Percentiles rank a stretch among this genome's conserved stretches.
Evolutionary conservation across 2,113 vertebrate genomes (phyloP).

Genomic region (Podarcis muralis): DNA sequence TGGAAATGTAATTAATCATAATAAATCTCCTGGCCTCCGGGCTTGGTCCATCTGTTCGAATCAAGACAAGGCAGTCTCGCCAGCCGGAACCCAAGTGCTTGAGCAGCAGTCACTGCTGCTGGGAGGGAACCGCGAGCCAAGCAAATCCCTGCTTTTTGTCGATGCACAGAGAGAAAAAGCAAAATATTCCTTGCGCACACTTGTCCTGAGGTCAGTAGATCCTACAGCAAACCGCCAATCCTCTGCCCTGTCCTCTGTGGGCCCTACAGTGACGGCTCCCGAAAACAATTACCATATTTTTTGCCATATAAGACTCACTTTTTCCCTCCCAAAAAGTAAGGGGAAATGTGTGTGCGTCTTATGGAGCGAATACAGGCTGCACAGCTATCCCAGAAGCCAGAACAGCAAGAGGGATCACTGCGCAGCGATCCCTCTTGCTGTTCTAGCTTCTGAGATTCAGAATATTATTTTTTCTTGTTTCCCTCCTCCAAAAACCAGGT

Average conservation of each 20-base stretch:
- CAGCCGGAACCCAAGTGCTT: constrained; percentile 19
- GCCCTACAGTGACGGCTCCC: too few species aligned
- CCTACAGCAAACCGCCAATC: not conserved
- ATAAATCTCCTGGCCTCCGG: constrained; percentile 27
- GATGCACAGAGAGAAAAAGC: not conserved
- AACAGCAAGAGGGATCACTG: too few species aligned
- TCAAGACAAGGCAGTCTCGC: constrained; percentile 8
- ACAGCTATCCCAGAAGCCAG: too few species aligned
- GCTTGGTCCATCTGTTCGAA: constrained; percentile 23
- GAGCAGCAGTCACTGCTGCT: not conserved
- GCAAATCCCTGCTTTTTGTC: not conserved
- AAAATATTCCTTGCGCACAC: not conserved
- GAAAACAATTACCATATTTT: not conserved
- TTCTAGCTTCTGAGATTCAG: too few species aligned
- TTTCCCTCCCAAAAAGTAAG: too few species aligned
- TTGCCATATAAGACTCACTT: too few species aligned
- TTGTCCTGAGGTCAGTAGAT: not conserved
- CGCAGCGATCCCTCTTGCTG: too few species aligned
- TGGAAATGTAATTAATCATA: constrained; percentile 44
- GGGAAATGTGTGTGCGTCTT: too few species aligned
- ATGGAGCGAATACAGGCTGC: too few species aligned
- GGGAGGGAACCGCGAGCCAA: not conserved
- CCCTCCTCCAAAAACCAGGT: too few species aligned
- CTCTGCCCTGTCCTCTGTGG: too few species aligned
- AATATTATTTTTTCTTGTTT: too few species aligned